These are phyloP conservation scores for Thera britannica DNA, from an alignment of 2,888 invertebrate species.

Conservation along the genomic window DNA sequence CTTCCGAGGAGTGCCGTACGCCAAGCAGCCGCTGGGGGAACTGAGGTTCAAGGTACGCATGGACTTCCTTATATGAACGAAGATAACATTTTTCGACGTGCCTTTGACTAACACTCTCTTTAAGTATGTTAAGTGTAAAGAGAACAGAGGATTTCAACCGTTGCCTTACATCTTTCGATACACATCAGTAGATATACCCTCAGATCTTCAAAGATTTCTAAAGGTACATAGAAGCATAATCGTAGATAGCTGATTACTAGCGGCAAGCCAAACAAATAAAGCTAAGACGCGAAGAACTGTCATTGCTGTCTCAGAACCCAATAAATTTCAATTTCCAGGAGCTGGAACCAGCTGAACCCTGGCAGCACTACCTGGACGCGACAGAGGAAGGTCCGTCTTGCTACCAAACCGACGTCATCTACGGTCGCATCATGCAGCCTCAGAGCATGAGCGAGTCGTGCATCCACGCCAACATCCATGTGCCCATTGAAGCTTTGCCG, in stretches of 20 bases:
- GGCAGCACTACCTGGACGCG: conserved; percentile 82
- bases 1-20: conserved; percentile 77
- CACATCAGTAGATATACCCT: too few species aligned
- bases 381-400: conserved; percentile 85
- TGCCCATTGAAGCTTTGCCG: conserved; percentile 58
- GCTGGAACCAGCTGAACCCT: conserved; percentile 77
- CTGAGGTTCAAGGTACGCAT: conserved; percentile 65
- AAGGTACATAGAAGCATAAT: too few species aligned
- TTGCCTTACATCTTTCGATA: too few species aligned
- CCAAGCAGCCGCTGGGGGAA: conserved; percentile 67
- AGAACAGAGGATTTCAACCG: too few species aligned
- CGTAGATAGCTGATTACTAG: too few species aligned
- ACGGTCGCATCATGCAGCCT: conserved; percentile 57
- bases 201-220: too few species aligned
- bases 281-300: too few species aligned
- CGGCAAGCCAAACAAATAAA: too few species aligned
- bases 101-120: too few species aligned
- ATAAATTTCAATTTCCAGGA: conserved; percentile 65
- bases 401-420: conserved; percentile 82
- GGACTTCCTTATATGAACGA: too few species aligned
- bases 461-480: conserved; percentile 73
- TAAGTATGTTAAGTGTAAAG: too few species aligned
- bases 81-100: too few species aligned
- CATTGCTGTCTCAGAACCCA: not conserved
- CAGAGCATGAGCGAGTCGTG: conserved; percentile 66